Conservation (phyloP, 2,113 vertebrate species). For the Nanger granti region DNA sequence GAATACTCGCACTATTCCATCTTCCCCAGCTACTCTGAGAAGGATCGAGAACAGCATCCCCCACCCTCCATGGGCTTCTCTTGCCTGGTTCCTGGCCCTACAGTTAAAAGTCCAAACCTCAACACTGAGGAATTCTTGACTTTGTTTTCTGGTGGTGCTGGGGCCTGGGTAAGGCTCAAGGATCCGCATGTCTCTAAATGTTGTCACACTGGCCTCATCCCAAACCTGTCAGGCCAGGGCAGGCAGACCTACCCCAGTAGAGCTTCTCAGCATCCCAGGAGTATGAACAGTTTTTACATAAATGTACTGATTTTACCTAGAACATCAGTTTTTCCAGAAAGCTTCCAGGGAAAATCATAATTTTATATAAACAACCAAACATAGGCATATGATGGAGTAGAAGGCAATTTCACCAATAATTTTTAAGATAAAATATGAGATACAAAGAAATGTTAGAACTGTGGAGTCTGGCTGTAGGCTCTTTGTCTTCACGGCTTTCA, state of each 20-base stretch:
- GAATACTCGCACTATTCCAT: fast-evolving
- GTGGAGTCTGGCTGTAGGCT: background rate
- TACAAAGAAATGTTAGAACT: background rate
- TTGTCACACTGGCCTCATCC: background rate
- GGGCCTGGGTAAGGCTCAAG: background rate
- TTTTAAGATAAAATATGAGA: background rate
- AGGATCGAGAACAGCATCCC: background rate
- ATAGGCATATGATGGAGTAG: background rate
- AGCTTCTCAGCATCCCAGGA: too few species aligned
- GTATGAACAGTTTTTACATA: background rate
- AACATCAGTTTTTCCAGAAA: background rate
- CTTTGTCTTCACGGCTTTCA: background rate
- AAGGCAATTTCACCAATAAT: background rate
- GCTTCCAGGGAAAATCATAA: background rate
- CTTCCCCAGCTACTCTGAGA: background rate
- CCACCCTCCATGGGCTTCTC: background rate
- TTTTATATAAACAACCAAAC: background rate
- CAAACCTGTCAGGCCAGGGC: background rate
- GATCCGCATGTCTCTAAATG: background rate
- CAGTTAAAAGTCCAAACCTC: background rate
- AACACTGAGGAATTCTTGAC: background rate
- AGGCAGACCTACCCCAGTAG: background rate
- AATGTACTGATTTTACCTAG: background rate
- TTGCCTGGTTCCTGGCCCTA: background rate
- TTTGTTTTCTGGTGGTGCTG: background rate